These are phyloP conservation scores for Plecotus auritus DNA, from an alignment of 2,113 vertebrate species.

Conservation along the genomic window DNA sequence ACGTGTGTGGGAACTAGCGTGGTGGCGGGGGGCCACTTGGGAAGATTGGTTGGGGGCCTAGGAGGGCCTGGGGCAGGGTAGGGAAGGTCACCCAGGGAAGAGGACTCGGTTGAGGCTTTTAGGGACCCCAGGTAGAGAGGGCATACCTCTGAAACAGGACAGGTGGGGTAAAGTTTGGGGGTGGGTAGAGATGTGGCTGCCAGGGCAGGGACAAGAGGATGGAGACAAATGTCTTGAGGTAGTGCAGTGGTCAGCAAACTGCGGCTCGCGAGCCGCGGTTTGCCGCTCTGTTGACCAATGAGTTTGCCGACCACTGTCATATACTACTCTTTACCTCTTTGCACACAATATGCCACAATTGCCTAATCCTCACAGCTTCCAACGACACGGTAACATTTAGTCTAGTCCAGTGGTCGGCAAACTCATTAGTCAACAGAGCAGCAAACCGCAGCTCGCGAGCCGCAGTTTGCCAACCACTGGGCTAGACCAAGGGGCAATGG, in stretches of 20 bases:
- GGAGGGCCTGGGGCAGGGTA: background rate
- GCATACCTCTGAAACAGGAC: background rate
- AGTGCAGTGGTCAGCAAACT: background rate
- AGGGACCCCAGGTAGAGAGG: background rate
- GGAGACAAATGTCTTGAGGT: background rate
- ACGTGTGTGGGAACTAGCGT: background rate
- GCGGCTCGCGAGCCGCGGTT: too few species aligned
- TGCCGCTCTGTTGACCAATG: too few species aligned
- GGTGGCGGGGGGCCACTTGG: background rate
- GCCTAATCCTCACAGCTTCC: too few species aligned
- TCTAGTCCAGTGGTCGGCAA: too few species aligned
- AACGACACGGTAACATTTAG: too few species aligned
- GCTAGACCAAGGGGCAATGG: background rate
- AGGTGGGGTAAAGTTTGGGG: background rate
- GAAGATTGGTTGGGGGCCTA: background rate
- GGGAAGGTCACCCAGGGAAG: conserved; percentile 25
- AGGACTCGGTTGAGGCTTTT: background rate
- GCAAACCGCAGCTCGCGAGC: too few species aligned
- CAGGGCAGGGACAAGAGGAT: background rate
- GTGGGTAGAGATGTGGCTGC: background rate
- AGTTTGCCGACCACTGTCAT: too few species aligned
- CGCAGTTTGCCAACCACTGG: too few species aligned
- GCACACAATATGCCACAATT: too few species aligned
- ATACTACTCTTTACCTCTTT: too few species aligned
- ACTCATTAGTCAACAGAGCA: too few species aligned